A percentile compares a stretch with the other conserved stretches of the same genome.
phyloP scores from a whole-genome alignment of 2,797 vertebrate species.

The Pangasius sanitwongsei region DNA sequence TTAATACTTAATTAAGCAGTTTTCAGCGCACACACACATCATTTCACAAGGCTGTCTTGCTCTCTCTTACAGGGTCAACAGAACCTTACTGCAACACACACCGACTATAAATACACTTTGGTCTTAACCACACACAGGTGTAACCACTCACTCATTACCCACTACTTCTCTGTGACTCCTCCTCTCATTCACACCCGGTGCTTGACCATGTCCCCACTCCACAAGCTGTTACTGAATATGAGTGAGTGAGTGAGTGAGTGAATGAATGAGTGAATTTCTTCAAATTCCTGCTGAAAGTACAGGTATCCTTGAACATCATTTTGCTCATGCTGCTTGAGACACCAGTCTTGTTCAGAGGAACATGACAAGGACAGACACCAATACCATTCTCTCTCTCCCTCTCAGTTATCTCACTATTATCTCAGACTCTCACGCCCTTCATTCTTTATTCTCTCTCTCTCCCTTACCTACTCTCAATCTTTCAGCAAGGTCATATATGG shows the following conservation, averaged over 20 bases:
- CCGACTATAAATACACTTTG: neutral
- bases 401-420: neutral
- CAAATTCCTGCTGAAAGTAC: neutral
- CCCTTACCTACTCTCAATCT: neutral
- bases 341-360: neutral
- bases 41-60: neutral
- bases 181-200: neutral
- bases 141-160: neutral
- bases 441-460: neutral
- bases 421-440: neutral
- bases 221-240: neutral
- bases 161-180: neutral
- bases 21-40: neutral
- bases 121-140: neutral
- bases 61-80: neutral
- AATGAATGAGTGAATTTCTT: neutral
- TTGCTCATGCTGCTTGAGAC: constrained; percentile 4
- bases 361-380: neutral
- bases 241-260: neutral
- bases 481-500: neutral
- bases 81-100: neutral
- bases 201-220: neutral
- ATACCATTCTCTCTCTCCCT: neutral
- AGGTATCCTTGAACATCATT: neutral
- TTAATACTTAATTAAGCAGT: neutral